Evolutionary conservation across 2,888 invertebrate genomes (phyloP), one percentile per base, ranked within the genome.

Genomic region (Nomada fabriciana): DNA sequence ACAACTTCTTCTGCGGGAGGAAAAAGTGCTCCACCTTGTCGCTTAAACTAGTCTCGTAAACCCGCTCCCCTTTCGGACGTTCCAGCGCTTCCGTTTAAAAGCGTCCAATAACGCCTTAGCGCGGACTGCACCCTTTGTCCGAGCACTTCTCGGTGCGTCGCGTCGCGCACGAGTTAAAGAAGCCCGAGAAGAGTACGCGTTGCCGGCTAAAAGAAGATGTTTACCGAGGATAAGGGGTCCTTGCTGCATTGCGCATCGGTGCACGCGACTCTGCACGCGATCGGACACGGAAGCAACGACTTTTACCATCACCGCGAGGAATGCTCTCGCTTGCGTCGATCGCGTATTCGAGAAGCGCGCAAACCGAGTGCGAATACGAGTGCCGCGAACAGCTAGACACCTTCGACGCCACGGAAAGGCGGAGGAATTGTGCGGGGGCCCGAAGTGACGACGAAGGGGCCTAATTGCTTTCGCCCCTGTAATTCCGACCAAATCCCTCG

Each of bases 181-280:
- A 18, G 36, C 11, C 18, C 55, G 50, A 77, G 42, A 23, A 73
- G 59, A 73, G 57, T 64, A 25, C 73, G 52, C 73, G 73, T 43
- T 67, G 70, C 55, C 55, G 18, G 52, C 4, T 10, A 50, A 67
- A 84, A 81, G 72, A 85, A 86, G 87, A 88, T 82, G 76, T 84
- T 87, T 67, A 42, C 20, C 47, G 61, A 23, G 76, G 83, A 85
- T 85, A 84, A 85, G 82, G 60, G 82, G 60, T 59, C 59, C 23
- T 7, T 5, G 43, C 60, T 23, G 64, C 60, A 67, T 80, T 63
- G 71, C 13, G 42, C 71, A 63, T 74, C 55, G 55, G 72, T 77
- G 83, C 83, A 85, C 82, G 87, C 83, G 78, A 87, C 73, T 75
- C 50, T 72, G 80, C 82, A 82, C 80, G 82, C 84, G 73, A 85